Evolutionary conservation across 2,888 invertebrate genomes (phyloP), one percentile per base, ranked within the genome.

Genomic region (Dynastes tityus): DNA sequence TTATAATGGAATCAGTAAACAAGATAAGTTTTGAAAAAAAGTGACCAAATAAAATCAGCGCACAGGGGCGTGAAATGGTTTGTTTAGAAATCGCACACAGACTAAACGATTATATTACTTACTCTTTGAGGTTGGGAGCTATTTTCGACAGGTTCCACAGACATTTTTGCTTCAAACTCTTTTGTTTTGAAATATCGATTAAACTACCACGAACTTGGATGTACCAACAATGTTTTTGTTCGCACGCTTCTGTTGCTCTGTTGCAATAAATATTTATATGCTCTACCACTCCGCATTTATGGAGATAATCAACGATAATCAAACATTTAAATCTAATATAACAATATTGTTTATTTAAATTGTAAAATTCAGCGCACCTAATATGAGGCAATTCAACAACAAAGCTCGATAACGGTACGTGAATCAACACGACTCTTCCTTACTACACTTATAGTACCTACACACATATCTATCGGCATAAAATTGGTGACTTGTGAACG

Each of bases 221-320:
- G 9, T 61, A 61, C 61, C 29, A 37, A n/a, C 22, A 65, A 22
- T 58, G 22, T 65, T 65, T 65, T 65, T 11, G 2, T 67, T 11
- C 45, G 32, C 67, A 32, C 22, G 45, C 16, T 67, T 67, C 45
- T 67, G 32, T 67, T 6, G 40, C 16, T 67, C 45, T 67, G 32
- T 67, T 6, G 67, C 16, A 67, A 67, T 67, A 67, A 67, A 67
- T 32, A 67, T n/a, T 37, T 11, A 40, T 37, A 9, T 8, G 45
- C 13, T 29, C 27, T 65, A 22, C 4, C 16, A 40, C n/a, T 40
- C n/a, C 40, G 45, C 16, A 27, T 45, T 22, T 37, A 45, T 45
- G 22, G 22, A 22, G 45, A 45, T 68, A 27, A 68, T 68, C n/a
- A 11, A 67, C 67, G 37, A 67, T 68, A 68, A 65, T 51, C 68